A percentile compares a stretch with the other conserved stretches of the same genome.
These are phyloP conservation scores for Polia nebulosa DNA, from an alignment of 2,888 invertebrate genomes.

Conservation along the genomic window DNA sequence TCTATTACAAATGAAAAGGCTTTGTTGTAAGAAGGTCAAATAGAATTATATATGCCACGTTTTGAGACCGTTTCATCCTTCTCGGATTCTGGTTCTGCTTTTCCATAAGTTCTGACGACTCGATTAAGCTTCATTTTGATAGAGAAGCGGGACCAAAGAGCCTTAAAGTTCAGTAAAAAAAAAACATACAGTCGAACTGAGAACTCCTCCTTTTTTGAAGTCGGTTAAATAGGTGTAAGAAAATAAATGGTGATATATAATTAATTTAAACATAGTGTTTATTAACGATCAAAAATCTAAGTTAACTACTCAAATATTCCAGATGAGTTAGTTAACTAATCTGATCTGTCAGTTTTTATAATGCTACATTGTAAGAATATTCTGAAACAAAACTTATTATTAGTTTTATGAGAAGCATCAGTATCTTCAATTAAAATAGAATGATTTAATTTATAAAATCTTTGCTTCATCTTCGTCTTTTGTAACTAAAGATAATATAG, in stretches of 20 bases:
- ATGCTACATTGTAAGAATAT: conserved; percentile 12
- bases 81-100: no score
- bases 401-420: conserved; percentile 2
- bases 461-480: conserved; percentile 11
- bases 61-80: no score
- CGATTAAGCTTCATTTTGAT: not conserved
- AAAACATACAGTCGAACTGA: no score
- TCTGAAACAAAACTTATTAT: conserved; percentile 31
- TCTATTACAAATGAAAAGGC: no score
- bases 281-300: conserved; percentile 3
- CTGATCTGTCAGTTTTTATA: conserved; percentile 26
- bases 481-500: not conserved
- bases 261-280: not conserved
- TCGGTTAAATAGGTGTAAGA: not conserved
- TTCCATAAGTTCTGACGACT: not conserved
- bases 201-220: no score
- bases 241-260: not conserved
- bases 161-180: no score
- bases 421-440: conserved; percentile 10
- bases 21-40: no score
- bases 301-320: conserved; percentile 11
- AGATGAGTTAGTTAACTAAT: conserved; percentile 26
- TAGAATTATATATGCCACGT: no score
- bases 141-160: not conserved
- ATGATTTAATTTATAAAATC: conserved; percentile 13